Evolutionary conservation across 2,797 vertebrate species (phyloP).

Genomic region (Darevskia mixta): DNA sequence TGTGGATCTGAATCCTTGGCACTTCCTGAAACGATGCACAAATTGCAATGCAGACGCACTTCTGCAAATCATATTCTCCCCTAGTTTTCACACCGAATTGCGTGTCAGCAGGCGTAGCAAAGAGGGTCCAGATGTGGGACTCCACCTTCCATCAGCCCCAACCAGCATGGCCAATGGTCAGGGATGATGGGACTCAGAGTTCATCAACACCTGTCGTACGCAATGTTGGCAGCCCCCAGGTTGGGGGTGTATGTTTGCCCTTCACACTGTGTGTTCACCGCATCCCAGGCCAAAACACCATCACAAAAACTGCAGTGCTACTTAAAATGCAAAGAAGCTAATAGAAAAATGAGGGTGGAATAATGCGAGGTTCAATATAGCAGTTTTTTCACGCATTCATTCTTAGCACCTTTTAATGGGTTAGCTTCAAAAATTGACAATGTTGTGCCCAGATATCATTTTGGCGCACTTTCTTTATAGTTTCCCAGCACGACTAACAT

Average conservation of each 20-base stretch:
- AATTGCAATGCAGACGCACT: too few species aligned
- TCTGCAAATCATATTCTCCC: too few species aligned
- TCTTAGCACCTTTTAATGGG: slow-evolving; percentile 14
- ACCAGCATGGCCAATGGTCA: background rate
- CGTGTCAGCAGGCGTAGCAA: too few species aligned
- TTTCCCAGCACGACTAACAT: slow-evolving; percentile 42
- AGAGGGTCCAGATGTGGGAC: too few species aligned
- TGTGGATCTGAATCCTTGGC: too few species aligned
- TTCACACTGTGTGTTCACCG: background rate
- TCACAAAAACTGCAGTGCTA: background rate
- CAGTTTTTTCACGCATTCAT: slow-evolving; percentile 32
- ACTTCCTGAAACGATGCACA: too few species aligned
- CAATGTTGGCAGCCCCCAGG: too few species aligned
- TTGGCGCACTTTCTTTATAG: slow-evolving; percentile 45
- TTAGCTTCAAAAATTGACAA: slow-evolving; percentile 14
- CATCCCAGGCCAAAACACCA: background rate
- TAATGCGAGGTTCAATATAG: slow-evolving; percentile 11
- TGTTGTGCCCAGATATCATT: slow-evolving; percentile 30
- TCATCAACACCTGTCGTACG: background rate
- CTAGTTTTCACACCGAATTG: too few species aligned
- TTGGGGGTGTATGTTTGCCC: too few species aligned
- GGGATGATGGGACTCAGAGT: background rate
- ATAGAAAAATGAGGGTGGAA: background rate
- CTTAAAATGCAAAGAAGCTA: background rate
- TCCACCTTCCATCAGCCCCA: background rate